Conservation (phyloP, 2,888 invertebrate species). For the Peribatodes rhomboidaria region DNA sequence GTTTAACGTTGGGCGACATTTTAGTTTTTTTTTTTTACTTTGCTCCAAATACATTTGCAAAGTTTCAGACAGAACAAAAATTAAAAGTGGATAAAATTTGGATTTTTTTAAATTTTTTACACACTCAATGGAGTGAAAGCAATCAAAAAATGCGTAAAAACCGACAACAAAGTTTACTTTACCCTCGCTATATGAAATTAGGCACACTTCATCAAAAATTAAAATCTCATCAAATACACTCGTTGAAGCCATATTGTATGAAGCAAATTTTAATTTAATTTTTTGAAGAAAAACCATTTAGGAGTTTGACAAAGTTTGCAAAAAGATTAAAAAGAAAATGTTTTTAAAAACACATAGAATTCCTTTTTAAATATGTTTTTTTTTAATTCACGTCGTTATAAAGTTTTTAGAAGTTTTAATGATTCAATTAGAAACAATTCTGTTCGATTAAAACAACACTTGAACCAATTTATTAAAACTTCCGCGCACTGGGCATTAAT, state of each 20-base stretch:
- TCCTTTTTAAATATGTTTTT: background rate
- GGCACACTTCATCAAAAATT: conserved; percentile 17
- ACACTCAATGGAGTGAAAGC: background rate
- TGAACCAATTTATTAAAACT: background rate
- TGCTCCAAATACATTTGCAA: no score
- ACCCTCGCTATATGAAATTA: background rate
- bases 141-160: background rate
- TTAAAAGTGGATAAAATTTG: background rate
- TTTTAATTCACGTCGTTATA: background rate
- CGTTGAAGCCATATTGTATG: background rate
- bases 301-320: conserved; percentile 1
- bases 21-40: no score
- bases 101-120: background rate
- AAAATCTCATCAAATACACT: conserved; percentile 14
- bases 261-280: conserved; percentile 1
- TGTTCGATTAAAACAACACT: background rate
- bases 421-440: conserved; percentile 3
- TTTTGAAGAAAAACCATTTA: conserved; percentile 6
- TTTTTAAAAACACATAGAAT: background rate
- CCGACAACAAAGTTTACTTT: background rate
- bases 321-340: background rate
- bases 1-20: no score
- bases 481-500: background rate
- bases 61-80: no score
- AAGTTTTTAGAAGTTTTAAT: conserved; percentile 11